These are phyloP conservation scores for Strix aluco DNA, from an alignment of 2,113 vertebrate species.

Conservation along the genomic window DNA sequence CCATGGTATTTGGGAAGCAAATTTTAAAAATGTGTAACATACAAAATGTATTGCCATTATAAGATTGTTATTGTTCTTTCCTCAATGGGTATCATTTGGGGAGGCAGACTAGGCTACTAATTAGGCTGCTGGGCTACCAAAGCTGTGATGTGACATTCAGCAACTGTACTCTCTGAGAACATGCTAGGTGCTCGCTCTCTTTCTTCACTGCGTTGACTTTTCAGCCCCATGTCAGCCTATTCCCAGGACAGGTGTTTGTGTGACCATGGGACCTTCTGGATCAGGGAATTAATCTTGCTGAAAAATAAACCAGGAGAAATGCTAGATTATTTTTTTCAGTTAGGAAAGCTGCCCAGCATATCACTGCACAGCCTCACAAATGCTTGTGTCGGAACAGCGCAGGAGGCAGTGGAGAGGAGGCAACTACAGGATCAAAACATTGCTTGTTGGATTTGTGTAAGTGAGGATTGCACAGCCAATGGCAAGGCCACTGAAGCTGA, in stretches of 20 bases:
- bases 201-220: neutral
- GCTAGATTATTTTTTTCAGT: neutral
- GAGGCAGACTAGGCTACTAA: neutral
- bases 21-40: neutral
- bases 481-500: neutral
- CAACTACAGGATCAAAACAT: neutral
- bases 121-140: neutral
- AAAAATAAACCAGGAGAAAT: neutral
- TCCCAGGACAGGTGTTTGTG: neutral
- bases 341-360: neutral
- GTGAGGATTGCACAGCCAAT: neutral
- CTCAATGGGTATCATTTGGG: neutral
- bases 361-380: neutral
- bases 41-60: neutral
- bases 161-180: neutral
- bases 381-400: neutral
- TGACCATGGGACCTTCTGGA: neutral
- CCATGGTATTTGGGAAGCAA: neutral
- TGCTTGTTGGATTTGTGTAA: neutral
- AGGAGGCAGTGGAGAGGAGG: neutral
- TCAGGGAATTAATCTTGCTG: neutral
- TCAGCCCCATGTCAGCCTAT: neutral
- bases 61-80: neutral
- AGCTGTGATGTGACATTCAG: neutral
- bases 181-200: accelerated